phyloP scores from a whole-genome alignment of 1,140 invertebrate species.

The Chrysoperla carnea region DNA sequence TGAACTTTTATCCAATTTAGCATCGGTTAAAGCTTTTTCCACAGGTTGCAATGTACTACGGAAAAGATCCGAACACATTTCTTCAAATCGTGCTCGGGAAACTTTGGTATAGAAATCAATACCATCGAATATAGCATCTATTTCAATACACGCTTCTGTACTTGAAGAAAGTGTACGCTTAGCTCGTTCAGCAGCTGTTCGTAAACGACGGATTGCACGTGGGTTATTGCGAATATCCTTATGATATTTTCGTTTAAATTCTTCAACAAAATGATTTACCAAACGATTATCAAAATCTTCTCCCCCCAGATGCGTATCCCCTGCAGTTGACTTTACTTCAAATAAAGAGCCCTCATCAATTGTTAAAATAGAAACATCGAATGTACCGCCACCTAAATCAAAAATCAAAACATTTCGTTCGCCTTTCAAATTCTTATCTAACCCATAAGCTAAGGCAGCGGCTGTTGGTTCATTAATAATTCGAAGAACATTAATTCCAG shows the following conservation, averaged over 20 bases:
- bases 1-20: slow-evolving; percentile 47
- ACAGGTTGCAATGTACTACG: slow-evolving; percentile 38
- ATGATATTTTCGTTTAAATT: slow-evolving; percentile 28
- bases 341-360: slow-evolving; percentile 51
- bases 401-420: slow-evolving; percentile 45
- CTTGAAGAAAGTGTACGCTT: slow-evolving; percentile 30
- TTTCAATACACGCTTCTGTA: slow-evolving; percentile 29
- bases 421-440: slow-evolving; percentile 58
- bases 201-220: slow-evolving; percentile 33
- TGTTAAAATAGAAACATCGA: slow-evolving; percentile 61
- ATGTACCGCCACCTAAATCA: slow-evolving; percentile 44
- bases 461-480: slow-evolving; percentile 68
- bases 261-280: slow-evolving; percentile 41
- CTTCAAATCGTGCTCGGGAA: slow-evolving; percentile 35
- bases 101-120: slow-evolving; percentile 28
- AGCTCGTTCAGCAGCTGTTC: slow-evolving; percentile 37
- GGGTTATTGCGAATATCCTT: slow-evolving; percentile 27
- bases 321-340: slow-evolving; percentile 43
- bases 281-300: slow-evolving; percentile 66
- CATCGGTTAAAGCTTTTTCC: slow-evolving; percentile 52
- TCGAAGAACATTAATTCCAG: slow-evolving; percentile 49
- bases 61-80: slow-evolving; percentile 41
- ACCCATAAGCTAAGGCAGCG: slow-evolving; percentile 61
- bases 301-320: slow-evolving; percentile 39
- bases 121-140: slow-evolving; percentile 28